Percentiles rank a stretch among this genome's conserved stretches.
Evolutionary conservation across 2,113 vertebrate genomes (phyloP).

Genomic region (Madoqua kirkii): DNA sequence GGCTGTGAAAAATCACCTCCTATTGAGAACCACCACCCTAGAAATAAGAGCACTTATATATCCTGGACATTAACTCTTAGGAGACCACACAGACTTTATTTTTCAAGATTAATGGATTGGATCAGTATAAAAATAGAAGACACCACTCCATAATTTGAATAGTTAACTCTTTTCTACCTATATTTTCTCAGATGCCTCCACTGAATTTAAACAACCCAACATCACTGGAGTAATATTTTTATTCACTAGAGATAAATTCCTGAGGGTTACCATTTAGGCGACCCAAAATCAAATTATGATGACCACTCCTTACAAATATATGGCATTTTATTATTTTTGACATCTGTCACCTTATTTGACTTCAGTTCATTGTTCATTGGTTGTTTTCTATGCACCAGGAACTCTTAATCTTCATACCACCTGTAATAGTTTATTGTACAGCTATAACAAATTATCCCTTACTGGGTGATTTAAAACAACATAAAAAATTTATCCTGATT

Average conservation of each 20-base stretch:
- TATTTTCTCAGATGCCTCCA: background rate
- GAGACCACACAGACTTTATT: background rate
- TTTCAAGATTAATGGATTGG: background rate
- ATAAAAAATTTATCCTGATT: background rate
- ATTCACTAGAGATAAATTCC: background rate
- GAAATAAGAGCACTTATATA: slow-evolving; percentile 23
- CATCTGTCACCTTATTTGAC: background rate
- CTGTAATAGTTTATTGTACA: background rate
- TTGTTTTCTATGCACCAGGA: background rate
- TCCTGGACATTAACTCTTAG: background rate
- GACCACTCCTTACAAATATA: background rate
- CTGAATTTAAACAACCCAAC: slow-evolving; percentile 1
- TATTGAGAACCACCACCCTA: background rate
- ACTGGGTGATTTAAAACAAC: background rate
- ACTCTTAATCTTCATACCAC: background rate
- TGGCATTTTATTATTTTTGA: background rate
- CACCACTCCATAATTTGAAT: background rate
- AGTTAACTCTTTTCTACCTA: background rate
- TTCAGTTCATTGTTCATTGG: background rate
- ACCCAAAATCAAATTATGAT: background rate
- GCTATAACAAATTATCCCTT: background rate
- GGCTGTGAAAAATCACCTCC: background rate
- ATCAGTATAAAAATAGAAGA: background rate
- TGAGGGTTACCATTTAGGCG: background rate
- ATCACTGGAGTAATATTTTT: background rate